Evolutionary conservation across 2,888 invertebrate genomes (phyloP).

Genomic region (Timema cristinae): DNA sequence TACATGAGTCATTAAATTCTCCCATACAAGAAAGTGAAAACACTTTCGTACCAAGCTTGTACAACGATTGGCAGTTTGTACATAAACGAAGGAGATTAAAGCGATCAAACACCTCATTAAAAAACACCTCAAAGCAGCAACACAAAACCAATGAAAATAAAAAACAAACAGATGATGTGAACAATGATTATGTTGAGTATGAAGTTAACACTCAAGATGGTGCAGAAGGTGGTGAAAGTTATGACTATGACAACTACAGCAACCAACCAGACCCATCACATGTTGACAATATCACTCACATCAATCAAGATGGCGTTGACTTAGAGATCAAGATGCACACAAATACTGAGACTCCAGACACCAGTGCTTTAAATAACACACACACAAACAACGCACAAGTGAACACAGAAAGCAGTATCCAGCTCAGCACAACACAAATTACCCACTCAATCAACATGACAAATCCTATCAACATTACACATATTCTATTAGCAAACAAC

Average conservation of each 20-base stretch:
- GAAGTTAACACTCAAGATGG: background rate
- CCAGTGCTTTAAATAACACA: no score
- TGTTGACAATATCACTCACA: background rate
- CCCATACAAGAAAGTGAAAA: background rate
- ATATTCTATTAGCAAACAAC: slow-evolving; percentile 13
- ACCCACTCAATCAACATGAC: background rate
- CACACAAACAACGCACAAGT: slow-evolving; percentile 10
- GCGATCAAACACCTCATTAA: no score
- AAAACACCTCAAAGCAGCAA: no score
- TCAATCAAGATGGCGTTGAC: background rate
- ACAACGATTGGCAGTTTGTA: no score
- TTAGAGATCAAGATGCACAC: background rate
- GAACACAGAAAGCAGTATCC: slow-evolving; percentile 12
- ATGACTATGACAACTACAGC: background rate
- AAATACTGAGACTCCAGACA: no score
- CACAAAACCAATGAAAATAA: background rate
- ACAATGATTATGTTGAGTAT: background rate
- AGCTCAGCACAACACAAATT: background rate
- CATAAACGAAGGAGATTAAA: background rate
- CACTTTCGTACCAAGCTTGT: slow-evolving; percentile 2
- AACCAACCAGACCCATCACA: background rate
- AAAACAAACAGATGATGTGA: background rate
- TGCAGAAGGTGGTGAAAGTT: background rate
- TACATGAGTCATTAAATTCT: slow-evolving; percentile 13
- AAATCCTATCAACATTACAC: background rate